Evolutionary conservation across 2,888 invertebrate genomes (phyloP).

Genomic region (Agriopis leucophaearia): DNA sequence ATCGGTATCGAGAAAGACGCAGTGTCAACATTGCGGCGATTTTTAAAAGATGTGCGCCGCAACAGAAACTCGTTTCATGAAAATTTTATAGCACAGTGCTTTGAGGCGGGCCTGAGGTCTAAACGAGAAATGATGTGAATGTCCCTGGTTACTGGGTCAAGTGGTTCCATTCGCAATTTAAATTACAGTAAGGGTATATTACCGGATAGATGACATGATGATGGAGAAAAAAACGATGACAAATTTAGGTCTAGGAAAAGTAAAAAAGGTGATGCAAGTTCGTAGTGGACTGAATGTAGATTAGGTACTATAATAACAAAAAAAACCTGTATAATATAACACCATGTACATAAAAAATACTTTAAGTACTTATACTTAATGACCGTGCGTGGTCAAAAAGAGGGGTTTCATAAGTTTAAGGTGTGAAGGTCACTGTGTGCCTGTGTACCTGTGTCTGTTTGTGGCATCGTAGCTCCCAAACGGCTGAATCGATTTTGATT

Average conservation of each 20-base stretch:
- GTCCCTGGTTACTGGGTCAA: constrained; percentile 74
- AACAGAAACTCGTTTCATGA: constrained; percentile 66
- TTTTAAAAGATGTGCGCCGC: constrained; percentile 61
- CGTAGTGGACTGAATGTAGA: too few relatives aligned
- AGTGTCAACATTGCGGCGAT: constrained; percentile 62
- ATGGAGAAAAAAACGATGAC: not conserved
- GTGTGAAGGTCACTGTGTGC: too few relatives aligned
- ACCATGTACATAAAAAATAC: too few relatives aligned
- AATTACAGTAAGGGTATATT: constrained; percentile 26
- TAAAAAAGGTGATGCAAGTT: not conserved
- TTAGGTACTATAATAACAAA: too few relatives aligned
- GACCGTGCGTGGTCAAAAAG: too few relatives aligned
- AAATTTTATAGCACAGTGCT: constrained; percentile 70
- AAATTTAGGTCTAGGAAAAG: not conserved
- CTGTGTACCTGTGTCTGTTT: too few relatives aligned
- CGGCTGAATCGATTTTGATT: too few relatives aligned
- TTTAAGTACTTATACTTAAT: too few relatives aligned
- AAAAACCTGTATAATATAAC: too few relatives aligned
- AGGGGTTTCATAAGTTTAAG: too few relatives aligned
- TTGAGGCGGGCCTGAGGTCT: constrained; percentile 65
- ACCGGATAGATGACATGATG: not conserved
- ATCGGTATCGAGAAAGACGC: constrained; percentile 48
- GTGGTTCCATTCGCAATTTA: constrained; percentile 45
- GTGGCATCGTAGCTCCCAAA: too few relatives aligned
- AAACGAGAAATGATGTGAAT: constrained; percentile 73